A percentile compares a stretch with the other conserved stretches of the same genome.
Conservation (phyloP, 2,113 vertebrate species). For the Etheostoma spectabile region DNA sequence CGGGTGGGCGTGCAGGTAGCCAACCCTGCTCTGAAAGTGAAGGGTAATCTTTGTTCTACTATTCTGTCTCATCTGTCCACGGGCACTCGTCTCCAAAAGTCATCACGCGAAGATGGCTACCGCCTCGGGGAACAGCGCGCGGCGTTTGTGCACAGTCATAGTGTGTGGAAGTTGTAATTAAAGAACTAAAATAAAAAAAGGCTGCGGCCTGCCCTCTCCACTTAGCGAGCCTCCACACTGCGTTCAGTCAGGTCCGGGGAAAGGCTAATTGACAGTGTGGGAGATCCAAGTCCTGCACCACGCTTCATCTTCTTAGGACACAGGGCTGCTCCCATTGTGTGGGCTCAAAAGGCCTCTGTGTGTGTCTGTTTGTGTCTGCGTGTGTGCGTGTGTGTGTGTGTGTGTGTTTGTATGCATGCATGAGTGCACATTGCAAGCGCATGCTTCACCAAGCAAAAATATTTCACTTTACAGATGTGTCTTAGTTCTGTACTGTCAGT, state of each 20-base stretch:
- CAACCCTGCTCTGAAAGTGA: conserved; percentile 52
- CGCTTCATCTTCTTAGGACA: conserved; percentile 62
- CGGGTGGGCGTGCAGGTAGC: background rate
- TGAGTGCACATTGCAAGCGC: conserved; percentile 18
- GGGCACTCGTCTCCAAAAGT: conserved; percentile 48
- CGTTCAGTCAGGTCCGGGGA: conserved; percentile 52
- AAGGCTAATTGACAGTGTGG: conserved; percentile 76
- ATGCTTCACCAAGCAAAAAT: conserved; percentile 31
- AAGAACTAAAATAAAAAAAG: conserved; percentile 70
- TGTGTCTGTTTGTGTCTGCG: conserved; percentile 21
- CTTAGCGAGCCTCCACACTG: conserved; percentile 56
- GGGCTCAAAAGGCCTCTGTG: conserved; percentile 27
- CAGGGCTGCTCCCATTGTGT: conserved; percentile 63
- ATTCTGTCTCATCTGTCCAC: conserved; percentile 58
- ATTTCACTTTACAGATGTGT: conserved; percentile 10
- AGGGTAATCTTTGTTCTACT: conserved; percentile 61
- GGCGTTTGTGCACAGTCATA: conserved; percentile 61
- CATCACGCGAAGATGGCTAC: conserved; percentile 30
- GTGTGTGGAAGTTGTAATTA: conserved; percentile 77
- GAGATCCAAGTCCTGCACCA: conserved; percentile 68
- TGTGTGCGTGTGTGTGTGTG: conserved; percentile 12
- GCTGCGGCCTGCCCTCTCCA: conserved; percentile 63
- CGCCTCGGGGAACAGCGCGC: conserved; percentile 41
- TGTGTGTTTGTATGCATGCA: conserved; percentile 27
- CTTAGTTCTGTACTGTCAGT: background rate